phyloP scores from a whole-genome alignment of 2,113 vertebrate genomes.

The Merops nubicus region DNA sequence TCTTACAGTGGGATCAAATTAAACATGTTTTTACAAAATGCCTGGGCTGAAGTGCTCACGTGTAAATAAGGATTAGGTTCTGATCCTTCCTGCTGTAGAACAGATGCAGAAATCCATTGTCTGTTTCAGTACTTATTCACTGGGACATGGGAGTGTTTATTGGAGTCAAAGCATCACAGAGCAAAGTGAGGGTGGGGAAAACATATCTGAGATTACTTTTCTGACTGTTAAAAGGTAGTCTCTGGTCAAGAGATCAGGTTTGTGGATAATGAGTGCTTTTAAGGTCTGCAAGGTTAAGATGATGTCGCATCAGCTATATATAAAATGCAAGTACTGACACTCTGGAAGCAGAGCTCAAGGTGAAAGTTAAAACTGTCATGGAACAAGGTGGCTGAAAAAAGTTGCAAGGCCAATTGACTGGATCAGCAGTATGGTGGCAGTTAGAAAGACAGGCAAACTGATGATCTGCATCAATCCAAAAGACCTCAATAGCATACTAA shows the following conservation, averaged over 20 bases:
- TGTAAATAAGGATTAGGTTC: not conserved
- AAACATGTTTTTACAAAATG: not conserved
- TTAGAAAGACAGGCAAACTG: conserved; percentile 64
- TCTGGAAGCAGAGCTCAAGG: conserved; percentile 37
- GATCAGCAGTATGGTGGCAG: conserved; percentile 63
- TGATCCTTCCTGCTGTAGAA: not conserved
- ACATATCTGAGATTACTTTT: conserved; percentile 15
- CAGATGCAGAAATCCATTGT: not conserved
- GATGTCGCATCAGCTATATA: conserved; percentile 33
- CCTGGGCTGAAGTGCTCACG: not conserved
- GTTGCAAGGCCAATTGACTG: conserved; percentile 58
- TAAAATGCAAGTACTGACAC: not conserved
- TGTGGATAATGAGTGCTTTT: conserved; percentile 33
- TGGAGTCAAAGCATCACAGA: not conserved
- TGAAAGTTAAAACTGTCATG: conserved; percentile 60
- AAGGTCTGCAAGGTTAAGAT: conserved; percentile 37
- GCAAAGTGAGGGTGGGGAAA: not conserved
- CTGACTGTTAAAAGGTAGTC: conserved; percentile 9
- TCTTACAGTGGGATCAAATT: not conserved
- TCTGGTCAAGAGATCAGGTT: conserved; percentile 20
- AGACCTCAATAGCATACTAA: conserved; percentile 68
- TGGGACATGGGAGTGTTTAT: not conserved
- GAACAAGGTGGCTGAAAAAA: conserved; percentile 55
- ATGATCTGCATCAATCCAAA: conserved; percentile 67
- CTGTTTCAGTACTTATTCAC: not conserved